phyloP scores from a whole-genome alignment of 2,113 vertebrate species.

The Patagioenas fasciata region DNA sequence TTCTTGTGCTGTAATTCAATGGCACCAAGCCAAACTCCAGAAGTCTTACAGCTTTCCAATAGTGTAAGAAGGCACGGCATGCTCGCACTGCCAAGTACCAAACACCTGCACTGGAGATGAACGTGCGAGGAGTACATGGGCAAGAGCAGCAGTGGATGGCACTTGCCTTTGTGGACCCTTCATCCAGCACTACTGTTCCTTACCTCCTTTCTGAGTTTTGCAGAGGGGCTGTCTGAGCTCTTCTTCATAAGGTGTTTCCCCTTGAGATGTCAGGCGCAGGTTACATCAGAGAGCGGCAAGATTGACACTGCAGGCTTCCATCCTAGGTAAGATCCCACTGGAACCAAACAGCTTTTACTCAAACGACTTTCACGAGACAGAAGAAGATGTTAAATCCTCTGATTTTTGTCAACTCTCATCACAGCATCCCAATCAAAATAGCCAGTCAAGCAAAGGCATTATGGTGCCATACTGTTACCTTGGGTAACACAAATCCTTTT shows the following conservation, averaged over 20 bases:
- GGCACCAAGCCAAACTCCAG: neutral
- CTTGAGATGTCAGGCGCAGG: neutral
- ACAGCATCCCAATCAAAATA: neutral
- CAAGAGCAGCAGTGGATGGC: neutral
- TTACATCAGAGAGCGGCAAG: neutral
- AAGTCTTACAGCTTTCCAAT: neutral
- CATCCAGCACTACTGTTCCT: neutral
- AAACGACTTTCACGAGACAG: neutral
- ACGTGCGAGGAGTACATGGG: accelerated
- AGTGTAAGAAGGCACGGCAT: neutral
- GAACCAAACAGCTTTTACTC: neutral
- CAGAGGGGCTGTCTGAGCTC: neutral
- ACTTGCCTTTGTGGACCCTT: neutral
- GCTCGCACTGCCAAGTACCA: neutral
- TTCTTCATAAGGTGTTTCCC: neutral
- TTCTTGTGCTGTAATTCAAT: neutral
- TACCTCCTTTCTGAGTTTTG: neutral
- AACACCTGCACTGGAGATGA: neutral
- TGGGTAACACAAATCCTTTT: neutral
- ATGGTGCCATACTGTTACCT: neutral
- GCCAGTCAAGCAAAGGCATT: neutral
- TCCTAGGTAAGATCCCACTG: neutral
- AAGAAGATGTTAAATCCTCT: neutral
- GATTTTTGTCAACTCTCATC: neutral
- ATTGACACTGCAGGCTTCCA: neutral